phyloP scores from a whole-genome alignment of 2,113 vertebrate genomes.

The Muscicapa adusta region DNA sequence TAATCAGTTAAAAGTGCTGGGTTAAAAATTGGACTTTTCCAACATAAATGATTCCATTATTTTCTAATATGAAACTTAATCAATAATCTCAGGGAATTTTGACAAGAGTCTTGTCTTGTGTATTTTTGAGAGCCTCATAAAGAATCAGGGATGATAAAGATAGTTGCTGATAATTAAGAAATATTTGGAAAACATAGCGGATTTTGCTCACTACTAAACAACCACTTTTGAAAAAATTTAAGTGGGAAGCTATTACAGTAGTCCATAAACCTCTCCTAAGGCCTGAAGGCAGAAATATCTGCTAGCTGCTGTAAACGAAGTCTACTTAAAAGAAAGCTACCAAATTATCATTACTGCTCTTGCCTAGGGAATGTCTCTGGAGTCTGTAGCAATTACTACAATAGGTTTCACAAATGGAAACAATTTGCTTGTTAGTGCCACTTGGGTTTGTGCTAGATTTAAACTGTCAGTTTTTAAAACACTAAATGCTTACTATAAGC shows the following conservation, averaged over 20 bases:
- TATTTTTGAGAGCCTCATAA: not conserved
- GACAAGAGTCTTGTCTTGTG: not conserved
- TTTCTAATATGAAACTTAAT: not conserved
- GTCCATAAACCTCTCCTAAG: constrained; percentile 9
- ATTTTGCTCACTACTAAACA: not conserved
- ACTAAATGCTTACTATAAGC: not conserved
- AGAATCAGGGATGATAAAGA: not conserved
- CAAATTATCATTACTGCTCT: constrained; percentile 40
- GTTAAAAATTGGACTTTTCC: not conserved
- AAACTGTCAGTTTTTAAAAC: constrained; percentile 37
- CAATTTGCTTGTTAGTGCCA: constrained; percentile 52
- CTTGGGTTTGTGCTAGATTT: constrained; percentile 37
- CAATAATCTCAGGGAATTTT: not conserved
- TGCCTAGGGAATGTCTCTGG: constrained; percentile 35
- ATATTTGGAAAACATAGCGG: not conserved
- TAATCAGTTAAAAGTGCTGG: not conserved
- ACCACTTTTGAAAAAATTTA: not conserved
- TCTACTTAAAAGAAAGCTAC: constrained; percentile 39
- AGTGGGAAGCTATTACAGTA: not conserved
- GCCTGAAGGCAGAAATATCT: constrained; percentile 32
- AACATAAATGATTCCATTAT: not conserved
- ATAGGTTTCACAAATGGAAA: constrained; percentile 58
- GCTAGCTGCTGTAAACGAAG: constrained; percentile 20
- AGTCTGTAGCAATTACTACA: constrained; percentile 55
- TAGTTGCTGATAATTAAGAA: not conserved